These are phyloP conservation scores for Zhuqinia jingwanae DNA, from an alignment of 2,888 invertebrate genomes.

Conservation along the genomic window DNA sequence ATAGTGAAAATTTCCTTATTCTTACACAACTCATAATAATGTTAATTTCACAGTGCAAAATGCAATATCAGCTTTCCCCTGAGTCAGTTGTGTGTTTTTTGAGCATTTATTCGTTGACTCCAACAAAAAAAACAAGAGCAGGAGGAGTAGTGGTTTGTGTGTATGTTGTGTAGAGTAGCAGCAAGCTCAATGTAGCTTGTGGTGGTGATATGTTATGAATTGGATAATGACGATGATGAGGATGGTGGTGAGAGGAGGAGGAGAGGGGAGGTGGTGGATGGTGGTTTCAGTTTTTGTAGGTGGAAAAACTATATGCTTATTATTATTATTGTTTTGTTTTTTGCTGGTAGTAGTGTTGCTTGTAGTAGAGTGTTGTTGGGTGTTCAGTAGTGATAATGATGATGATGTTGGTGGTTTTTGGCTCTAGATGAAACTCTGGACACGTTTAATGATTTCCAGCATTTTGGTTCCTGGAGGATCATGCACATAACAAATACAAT, in stretches of 20 bases:
- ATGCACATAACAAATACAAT: constrained; percentile 17
- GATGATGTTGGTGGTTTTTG: constrained; percentile 43
- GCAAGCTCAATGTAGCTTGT: too few relatives aligned
- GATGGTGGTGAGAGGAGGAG: not conserved
- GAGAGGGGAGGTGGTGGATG: not conserved
- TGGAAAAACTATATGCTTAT: too few relatives aligned
- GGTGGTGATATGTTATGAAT: not conserved
- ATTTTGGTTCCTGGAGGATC: constrained; percentile 53
- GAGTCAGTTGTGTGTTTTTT: not conserved
- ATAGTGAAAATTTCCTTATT: constrained; percentile 36
- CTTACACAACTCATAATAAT: constrained; percentile 32
- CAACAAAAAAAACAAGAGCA: not conserved
- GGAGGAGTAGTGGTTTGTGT: too few relatives aligned
- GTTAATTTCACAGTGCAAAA: constrained; percentile 34
- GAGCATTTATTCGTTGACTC: not conserved
- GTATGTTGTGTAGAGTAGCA: too few relatives aligned
- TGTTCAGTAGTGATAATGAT: not conserved
- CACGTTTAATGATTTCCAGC: constrained; percentile 56
- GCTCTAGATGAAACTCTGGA: constrained; percentile 40
- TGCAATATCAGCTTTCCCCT: constrained; percentile 24
- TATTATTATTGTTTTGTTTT: not conserved
- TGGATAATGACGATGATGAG: constrained; percentile 9
- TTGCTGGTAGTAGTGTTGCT: constrained; percentile 6
- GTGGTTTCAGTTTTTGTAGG: not conserved
- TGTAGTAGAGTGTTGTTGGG: constrained; percentile 28